Evolutionary conservation across 1,140 invertebrate species (phyloP), one percentile per base, ranked within the genome.

Genomic region (Phortica variegata): DNA sequence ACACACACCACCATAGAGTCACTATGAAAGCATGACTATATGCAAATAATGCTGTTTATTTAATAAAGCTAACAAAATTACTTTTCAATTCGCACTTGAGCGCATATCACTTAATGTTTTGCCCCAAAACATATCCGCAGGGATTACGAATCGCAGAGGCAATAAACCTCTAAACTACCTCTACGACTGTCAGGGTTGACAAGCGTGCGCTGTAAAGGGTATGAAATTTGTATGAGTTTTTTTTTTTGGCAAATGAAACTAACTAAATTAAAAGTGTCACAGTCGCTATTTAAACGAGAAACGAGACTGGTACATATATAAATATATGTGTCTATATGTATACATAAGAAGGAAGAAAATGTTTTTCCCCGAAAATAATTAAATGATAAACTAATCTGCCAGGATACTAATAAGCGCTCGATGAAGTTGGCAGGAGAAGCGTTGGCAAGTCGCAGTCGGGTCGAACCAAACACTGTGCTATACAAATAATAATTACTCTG

Each of bases 401-500:
- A 47, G 52, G 60, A 52, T 60, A 52, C 52, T 52, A 62, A 58
- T 62, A 58, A 62, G 52, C 55, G n/a, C n/a, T n/a, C n/a, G n/a
- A n/a, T 15, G 37, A 34, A 31, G 15, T 20, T 49, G 21, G 20
- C 19, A 16, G 20, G 13, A 3, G 13, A 7, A n/a, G 12, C 18
- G 38, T 33, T 41, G 50, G 38, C 29, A 21, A 10, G 20, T 13
- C 20, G 13, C n/a, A 18, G 40, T 32, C 15, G 32, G n/a, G 45
- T 12, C 17, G 42, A n/a, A n/a, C n/a, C n/a, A n/a, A n/a, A n/a
- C n/a, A n/a, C n/a, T n/a, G 13, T 37, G 56, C 44, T 65, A 54
- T 54, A 61, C 62, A 65, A 65, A 65, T 65, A 61, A 65, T 65
- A 65, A 65, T 65, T 65, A 65, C 65, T 61, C 60, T 58, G 51